phyloP scores from a whole-genome alignment of 2,888 invertebrate genomes.

The Cephus sareptanus region DNA sequence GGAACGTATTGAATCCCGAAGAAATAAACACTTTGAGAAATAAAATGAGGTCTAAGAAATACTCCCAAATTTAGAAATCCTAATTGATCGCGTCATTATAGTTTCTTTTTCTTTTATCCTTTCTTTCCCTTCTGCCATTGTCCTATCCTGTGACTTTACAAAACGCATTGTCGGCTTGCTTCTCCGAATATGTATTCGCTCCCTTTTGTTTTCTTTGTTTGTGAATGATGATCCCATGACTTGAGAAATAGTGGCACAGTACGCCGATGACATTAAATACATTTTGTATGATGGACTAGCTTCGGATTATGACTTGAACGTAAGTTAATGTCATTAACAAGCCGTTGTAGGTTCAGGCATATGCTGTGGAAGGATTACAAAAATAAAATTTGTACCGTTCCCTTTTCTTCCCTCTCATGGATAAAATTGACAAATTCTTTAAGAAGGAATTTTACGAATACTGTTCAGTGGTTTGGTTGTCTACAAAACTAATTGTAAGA shows the following conservation, averaged over 20 bases:
- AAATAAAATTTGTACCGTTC: background rate
- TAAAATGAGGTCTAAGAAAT: background rate
- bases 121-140: background rate
- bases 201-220: conserved; percentile 12
- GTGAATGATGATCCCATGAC: conserved; percentile 40
- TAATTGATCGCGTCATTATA: background rate
- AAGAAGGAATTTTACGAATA: too few relatives aligned
- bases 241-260: conserved; percentile 18
- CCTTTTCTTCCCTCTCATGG: background rate
- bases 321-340: conserved; percentile 37
- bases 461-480: too few relatives aligned
- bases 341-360: conserved; percentile 39
- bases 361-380: conserved; percentile 37
- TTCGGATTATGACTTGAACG: conserved; percentile 47
- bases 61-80: background rate
- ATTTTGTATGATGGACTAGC: conserved; percentile 54
- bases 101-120: background rate
- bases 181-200: background rate
- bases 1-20: background rate
- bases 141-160: background rate
- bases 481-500: background rate
- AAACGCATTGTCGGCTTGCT: background rate
- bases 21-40: background rate
- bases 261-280: conserved; percentile 36
- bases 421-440: background rate